phyloP scores from a whole-genome alignment of 1,140 invertebrate genomes.

The Drosophila pachea region DNA sequence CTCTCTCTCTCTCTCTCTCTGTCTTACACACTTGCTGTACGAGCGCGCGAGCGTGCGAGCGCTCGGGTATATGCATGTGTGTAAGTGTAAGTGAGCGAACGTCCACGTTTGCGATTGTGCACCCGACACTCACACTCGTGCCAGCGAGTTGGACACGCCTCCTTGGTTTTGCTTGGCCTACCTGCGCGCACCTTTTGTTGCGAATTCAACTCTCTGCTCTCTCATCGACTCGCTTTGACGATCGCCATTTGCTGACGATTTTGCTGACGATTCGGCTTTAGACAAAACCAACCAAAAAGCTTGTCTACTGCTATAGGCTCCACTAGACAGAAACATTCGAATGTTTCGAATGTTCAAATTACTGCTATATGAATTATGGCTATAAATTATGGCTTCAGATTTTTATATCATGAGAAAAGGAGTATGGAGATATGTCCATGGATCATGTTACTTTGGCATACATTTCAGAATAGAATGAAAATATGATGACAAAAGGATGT shows the following conservation, averaged over 20 bases:
- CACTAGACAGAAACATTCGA: too few species aligned
- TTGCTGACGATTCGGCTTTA: conserved; percentile 6
- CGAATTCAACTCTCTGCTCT: conserved; percentile 50
- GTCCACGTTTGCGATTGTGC: conserved; percentile 20
- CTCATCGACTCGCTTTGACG: conserved; percentile 32
- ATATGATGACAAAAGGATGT: too few species aligned
- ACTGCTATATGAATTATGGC: too few species aligned
- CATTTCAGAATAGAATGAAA: too few species aligned
- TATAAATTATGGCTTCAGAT: too few species aligned
- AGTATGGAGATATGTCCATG: too few species aligned
- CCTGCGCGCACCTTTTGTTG: conserved; percentile 71
- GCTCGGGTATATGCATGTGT: background rate
- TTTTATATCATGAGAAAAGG: too few species aligned
- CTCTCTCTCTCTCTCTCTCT: conserved; percentile 20
- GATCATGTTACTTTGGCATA: too few species aligned
- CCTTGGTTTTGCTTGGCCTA: conserved; percentile 56
- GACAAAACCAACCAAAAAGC: background rate
- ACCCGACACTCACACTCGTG: conserved; percentile 9
- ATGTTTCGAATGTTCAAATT: too few species aligned
- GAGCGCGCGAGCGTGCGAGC: too few species aligned
- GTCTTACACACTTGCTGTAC: conserved; percentile 3
- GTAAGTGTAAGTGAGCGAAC: conserved; percentile 5
- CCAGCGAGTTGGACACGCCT: conserved; percentile 65
- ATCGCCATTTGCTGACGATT: conserved; percentile 52
- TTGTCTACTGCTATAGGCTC: too few species aligned